Percentiles rank a stretch among this genome's conserved stretches.
Conservation (phyloP, 2,113 vertebrate genomes). For the Carlito syrichta region DNA sequence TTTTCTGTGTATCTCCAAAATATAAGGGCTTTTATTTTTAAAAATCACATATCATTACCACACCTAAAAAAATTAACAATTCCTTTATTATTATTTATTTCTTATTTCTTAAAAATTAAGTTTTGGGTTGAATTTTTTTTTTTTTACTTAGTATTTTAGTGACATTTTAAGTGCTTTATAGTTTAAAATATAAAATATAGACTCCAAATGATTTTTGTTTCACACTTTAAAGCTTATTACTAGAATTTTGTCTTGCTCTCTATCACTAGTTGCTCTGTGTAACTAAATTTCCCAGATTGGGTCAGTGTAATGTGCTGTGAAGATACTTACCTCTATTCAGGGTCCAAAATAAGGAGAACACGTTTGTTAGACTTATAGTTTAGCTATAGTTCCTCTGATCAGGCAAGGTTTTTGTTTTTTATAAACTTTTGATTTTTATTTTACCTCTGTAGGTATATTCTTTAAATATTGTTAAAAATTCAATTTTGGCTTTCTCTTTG, state of each 20-base stretch:
- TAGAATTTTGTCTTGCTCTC: not conserved
- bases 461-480: slow-evolving; percentile 43
- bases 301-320: not conserved
- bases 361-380: not conserved
- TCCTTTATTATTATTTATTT: slow-evolving; percentile 17
- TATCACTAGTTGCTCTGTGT: not conserved
- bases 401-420: not conserved
- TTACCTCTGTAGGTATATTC: not conserved
- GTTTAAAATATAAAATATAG: not conserved
- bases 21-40: not conserved
- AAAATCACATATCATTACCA: not conserved
- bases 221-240: not conserved
- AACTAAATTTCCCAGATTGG: not conserved
- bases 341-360: not conserved
- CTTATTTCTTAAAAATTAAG: not conserved
- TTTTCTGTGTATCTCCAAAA: slow-evolving; percentile 33
- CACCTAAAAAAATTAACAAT: not conserved
- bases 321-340: not conserved
- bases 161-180: slow-evolving; percentile 18
- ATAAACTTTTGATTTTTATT: not conserved
- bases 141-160: not conserved
- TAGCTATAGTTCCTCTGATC: not conserved
- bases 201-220: slow-evolving; percentile 32
- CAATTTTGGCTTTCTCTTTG: not conserved
- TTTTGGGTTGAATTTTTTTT: slow-evolving; percentile 32